Evolutionary conservation across 2,888 invertebrate genomes (phyloP), one percentile per base, ranked within the genome.

Genomic region (Sisyra nigra): DNA sequence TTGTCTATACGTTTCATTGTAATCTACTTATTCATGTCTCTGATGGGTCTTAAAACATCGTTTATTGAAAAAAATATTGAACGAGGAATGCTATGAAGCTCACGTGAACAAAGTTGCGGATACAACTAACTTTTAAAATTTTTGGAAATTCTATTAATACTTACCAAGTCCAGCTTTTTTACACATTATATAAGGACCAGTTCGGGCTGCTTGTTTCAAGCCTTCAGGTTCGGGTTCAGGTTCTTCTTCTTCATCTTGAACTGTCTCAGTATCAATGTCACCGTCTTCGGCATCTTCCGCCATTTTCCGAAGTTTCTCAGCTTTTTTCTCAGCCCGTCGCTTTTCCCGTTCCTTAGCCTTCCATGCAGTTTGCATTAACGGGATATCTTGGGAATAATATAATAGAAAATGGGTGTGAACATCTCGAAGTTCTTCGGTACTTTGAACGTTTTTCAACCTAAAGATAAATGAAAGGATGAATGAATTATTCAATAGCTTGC

Each of bases 331-430:
- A 44, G 71, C 71, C 4, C 67, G 63, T 48, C 66, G 72, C 44
- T 65, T 69, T 58, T 77, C 81, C 51, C 62, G 71, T 54, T 81
- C 78, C 52, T 81, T 84, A 8, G 65, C 62, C 1, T 74, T 66
- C 56, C 77, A 72, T 9, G 78, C 69, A 41, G 79, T 80, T 54
- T 87, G 86, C 88, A 91, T 87, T 42, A 75, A 74, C 0, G 83
- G 80, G 48, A 89, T 67, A 41, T 89, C 86, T 41, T 77, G 76
- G 0, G 87, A 83, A 58, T 97, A 96, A 62, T 96, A 91, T 13
- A 97, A 66, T 49, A 88, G 72, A 60, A 97, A 97, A 56, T 96
- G 92, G 50, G 85, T 80, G 61, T 89, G 91, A 2, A 91, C 83
- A 55, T 98, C 98, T 46, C 85, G 82, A 1, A 97, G 62, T 58